phyloP scores from a whole-genome alignment of 2,888 invertebrate genomes.

The Zygaena filipendulae region DNA sequence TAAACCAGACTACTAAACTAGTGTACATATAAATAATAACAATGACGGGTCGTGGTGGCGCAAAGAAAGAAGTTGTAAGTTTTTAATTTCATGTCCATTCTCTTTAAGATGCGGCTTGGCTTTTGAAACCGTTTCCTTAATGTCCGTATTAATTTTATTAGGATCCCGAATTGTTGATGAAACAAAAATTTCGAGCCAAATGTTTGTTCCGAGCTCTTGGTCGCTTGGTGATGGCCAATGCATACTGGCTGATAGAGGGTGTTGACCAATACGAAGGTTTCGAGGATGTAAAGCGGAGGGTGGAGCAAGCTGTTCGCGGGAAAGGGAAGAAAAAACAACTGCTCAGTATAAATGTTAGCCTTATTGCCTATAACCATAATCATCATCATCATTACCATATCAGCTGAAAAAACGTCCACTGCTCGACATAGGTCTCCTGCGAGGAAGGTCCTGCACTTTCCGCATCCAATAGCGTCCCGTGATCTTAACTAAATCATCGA shows the following conservation, averaged over 20 bases:
- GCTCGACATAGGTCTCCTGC: too few species aligned
- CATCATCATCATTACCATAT: background rate
- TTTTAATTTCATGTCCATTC: too few species aligned
- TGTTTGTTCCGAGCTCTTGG: constrained; percentile 66
- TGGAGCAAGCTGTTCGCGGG: constrained; percentile 61
- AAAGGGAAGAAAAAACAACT: constrained; percentile 58
- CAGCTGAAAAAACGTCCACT: too few species aligned
- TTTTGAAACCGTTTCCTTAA: too few species aligned
- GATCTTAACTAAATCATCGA: too few species aligned
- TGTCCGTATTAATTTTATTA: too few species aligned
- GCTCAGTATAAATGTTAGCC: constrained; percentile 50
- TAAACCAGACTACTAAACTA: too few species aligned
- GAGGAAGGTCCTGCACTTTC: too few species aligned
- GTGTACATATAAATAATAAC: constrained; percentile 3
- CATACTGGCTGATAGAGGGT: constrained; percentile 66
- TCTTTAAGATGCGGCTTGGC: too few species aligned
- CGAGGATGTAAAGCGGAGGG: constrained; percentile 65
- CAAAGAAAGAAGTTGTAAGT: constrained; percentile 21
- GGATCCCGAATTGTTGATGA: constrained; percentile 47
- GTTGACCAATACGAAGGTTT: constrained; percentile 54
- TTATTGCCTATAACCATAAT: too few species aligned
- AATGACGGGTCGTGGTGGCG: constrained; percentile 15
- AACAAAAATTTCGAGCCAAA: constrained; percentile 51
- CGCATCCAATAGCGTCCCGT: too few species aligned
- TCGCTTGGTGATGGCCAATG: constrained; percentile 66